phyloP scores from a whole-genome alignment of 2,888 invertebrate genomes.

The Ypsolopha sequella region DNA sequence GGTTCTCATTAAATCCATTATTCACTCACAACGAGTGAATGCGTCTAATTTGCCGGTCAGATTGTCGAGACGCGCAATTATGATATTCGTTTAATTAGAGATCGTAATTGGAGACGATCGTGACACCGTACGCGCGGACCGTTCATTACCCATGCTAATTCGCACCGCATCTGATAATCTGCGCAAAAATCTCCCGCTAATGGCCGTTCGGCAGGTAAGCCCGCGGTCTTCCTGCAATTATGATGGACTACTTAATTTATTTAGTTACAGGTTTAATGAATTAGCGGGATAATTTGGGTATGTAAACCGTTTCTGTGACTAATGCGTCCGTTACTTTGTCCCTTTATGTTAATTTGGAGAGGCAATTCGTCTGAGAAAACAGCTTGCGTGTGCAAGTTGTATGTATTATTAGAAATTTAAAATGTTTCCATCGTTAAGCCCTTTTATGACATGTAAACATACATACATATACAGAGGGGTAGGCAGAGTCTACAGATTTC shows the following conservation, averaged over 20 bases:
- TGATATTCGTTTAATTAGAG: constrained; percentile 48
- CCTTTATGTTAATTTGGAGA: neutral
- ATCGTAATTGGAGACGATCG: constrained; percentile 42
- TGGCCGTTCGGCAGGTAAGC: constrained; percentile 13
- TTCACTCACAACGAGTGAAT: constrained; percentile 20
- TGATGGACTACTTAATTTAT: constrained; percentile 4
- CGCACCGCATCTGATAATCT: constrained; percentile 16
- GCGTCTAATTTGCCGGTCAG: constrained; percentile 34
- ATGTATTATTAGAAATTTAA: no score
- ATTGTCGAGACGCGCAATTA: constrained; percentile 32
- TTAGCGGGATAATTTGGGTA: neutral
- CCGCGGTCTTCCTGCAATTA: constrained; percentile 2
- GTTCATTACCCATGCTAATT: constrained; percentile 50
- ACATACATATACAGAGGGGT: no score
- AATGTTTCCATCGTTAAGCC: no score
- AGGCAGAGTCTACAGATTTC: no score
- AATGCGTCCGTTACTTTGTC: constrained; percentile 2
- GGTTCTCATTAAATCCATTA: constrained; percentile 29
- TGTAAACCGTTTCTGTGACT: neutral
- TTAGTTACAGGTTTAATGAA: constrained; percentile 2
- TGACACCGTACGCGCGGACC: constrained; percentile 38
- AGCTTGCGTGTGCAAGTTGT: no score
- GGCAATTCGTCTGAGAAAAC: neutral
- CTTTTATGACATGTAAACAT: no score
- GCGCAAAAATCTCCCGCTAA: constrained; percentile 11